Base-by-base conservation (phyloP, 2,113 vertebrate species). In the Eudyptes chrysolophus region DNA sequence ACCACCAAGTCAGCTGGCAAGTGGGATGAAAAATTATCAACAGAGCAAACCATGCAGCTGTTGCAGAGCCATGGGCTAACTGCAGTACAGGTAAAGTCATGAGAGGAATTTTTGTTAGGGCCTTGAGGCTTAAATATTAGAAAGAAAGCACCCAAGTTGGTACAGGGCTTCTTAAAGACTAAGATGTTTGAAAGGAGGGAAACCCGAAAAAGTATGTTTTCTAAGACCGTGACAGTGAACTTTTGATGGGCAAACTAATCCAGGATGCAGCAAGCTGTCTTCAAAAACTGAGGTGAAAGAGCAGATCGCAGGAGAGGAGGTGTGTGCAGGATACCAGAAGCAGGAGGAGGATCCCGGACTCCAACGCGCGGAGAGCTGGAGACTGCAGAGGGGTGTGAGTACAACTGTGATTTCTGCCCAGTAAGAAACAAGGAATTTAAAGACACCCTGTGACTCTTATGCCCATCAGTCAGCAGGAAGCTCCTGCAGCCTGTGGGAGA, bases 121-220 rank as follows among this genome's bases (percentile, higher is more conserved):
- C 8, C 13, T 61, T 40, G 27, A 87, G 34, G 5, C 8, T 84
- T 89, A 74, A 74, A 34, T 70, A 21, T n/a, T 55, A 69, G 27
- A 77, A 30, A 19, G 29, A 69, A 81, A 91, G 14, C 9, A 80
- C 7, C 6, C 0, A 2, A n/a, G 2, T 0, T 65, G 6, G 11
- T 32, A 57, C 7, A 61, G 13, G 36, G 2, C 8, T 89, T 74
- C n/a, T 60, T 74, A 61, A 77, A 61, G 49, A 12, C 13, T 34
- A 48, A 38, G 6, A 22, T 30, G 2, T 38, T 74, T 74, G 16
- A 30, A 49, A 75, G 18, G 13, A 60, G 7, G 6, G 5, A 80
- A 77, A 77, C 8, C 3, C 0, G 0, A 30, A 80, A 57, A 65
- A 27, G 1, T 12, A 7, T 21, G 1, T 68, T 82, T 89, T 55